Evolutionary conservation across 1,140 invertebrate species (phyloP).

Genomic region (Zaprionus ghesquierei): DNA sequence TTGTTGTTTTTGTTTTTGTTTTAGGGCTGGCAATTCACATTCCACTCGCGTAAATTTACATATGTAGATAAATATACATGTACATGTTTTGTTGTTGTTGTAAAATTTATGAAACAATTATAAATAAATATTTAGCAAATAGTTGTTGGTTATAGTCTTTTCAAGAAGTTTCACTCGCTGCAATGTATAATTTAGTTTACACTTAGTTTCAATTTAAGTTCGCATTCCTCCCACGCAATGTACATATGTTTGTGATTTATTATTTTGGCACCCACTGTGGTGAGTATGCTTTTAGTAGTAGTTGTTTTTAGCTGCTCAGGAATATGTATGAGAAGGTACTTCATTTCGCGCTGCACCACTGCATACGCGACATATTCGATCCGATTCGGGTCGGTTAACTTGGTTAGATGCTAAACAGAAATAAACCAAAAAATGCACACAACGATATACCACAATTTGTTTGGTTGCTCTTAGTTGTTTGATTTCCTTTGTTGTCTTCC

Average conservation of each 20-base stretch:
- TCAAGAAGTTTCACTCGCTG: conserved; percentile 69
- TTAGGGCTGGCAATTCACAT: not conserved
- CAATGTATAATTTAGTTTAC: conserved; percentile 45
- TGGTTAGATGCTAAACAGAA: conserved; percentile 27
- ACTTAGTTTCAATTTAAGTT: conserved; percentile 40
- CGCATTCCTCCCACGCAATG: not conserved
- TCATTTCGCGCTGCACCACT: not conserved
- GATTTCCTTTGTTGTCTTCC: not conserved
- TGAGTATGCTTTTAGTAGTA: conserved; percentile 17
- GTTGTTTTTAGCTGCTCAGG: conserved; percentile 34
- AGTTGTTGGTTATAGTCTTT: conserved; percentile 73
- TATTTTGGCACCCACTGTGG: conserved; percentile 71
- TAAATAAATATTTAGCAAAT: conserved; percentile 80
- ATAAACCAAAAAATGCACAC: conserved; percentile 42
- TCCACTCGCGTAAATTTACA: conserved; percentile 41
- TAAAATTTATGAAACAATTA: conserved; percentile 71
- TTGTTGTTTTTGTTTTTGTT: not conserved
- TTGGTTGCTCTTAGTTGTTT: conserved; percentile 29
- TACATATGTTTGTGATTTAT: conserved; percentile 6
- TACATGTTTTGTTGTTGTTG: conserved; percentile 25
- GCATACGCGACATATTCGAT: conserved; percentile 8
- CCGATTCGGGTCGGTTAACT: conserved; percentile 18
- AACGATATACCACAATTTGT: conserved; percentile 40
- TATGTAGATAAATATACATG: conserved; percentile 48
- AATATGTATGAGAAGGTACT: conserved; percentile 41